Percentiles rank a stretch among this genome's conserved stretches.
phyloP scores from a whole-genome alignment of 2,113 vertebrate genomes.

The Orientallactaga bullata region DNA sequence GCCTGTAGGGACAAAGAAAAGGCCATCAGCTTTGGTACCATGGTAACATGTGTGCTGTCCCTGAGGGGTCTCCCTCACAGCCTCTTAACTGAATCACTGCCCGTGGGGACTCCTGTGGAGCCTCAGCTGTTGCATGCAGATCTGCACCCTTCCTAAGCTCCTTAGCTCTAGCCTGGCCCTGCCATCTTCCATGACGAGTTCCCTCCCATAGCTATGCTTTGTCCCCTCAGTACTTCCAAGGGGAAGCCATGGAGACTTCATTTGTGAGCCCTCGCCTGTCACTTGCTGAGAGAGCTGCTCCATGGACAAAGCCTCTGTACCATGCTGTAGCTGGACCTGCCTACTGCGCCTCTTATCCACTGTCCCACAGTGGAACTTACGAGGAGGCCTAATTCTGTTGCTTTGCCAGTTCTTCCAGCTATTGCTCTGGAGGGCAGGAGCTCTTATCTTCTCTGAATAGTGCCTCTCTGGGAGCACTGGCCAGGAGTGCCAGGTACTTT shows the following conservation, averaged over 20 bases:
- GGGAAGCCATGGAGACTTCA: not conserved
- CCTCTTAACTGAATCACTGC: accelerated
- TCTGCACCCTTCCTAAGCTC: not conserved
- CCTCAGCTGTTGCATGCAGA: not conserved
- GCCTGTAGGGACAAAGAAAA: slow-evolving; percentile 46
- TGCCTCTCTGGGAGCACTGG: not conserved
- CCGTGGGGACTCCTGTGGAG: no score
- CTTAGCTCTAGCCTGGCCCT: accelerated
- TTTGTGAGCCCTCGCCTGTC: accelerated
- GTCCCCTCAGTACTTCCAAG: not conserved
- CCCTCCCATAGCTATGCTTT: no score
- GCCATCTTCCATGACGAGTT: accelerated
- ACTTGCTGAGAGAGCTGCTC: not conserved
- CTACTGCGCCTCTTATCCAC: accelerated
- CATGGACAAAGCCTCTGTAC: not conserved
- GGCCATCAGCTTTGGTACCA: not conserved
- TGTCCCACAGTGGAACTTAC: accelerated
- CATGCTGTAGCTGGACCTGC: not conserved
- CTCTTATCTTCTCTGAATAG: not conserved
- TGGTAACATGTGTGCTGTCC: accelerated
- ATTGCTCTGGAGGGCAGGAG: not conserved
- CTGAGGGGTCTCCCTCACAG: not conserved
- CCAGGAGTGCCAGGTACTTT: not conserved
- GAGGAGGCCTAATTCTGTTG: not conserved
- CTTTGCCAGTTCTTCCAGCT: not conserved